Base-by-base conservation (phyloP, 1,140 invertebrate genomes). In the Macrocentrus cingulum region DNA sequence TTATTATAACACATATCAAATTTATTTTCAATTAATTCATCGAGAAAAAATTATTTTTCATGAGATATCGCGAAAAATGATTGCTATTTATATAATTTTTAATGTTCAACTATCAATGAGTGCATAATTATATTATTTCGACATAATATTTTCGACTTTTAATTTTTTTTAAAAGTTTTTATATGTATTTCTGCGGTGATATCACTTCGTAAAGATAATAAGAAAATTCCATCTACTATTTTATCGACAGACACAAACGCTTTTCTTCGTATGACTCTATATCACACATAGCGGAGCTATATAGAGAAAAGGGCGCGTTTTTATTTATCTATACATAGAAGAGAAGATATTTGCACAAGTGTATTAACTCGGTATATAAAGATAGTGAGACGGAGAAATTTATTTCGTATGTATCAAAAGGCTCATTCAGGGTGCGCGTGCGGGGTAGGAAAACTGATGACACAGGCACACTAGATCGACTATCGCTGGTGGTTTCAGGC, bases 221-320 rank as follows among this genome's bases (percentile, higher is more conserved):
- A 59, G 41, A 51, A 32, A 29, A 53, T 46, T 39, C 36, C 34
- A 44, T 59, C 23, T 53, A 46, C n/a, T 41, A 58, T 52, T 51
- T 44, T 41, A 9, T 20, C 16, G 2, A 15, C n/a, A n/a, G 15
- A 49, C 36, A 46, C 13, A 56, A 45, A 44, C 22, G 34, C 34
- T 32, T 44, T n/a, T n/a, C n/a, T n/a, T n/a, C n/a, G n/a, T n/a
- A n/a, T 49, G 25, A 34, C 16, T 58, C 16, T 37, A 19, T 37
- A 18, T 52, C 36, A 22, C 18, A 22, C 2, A 34, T 1, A 23
- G 18, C 1, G 5, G 22, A 44, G 23, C 18, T 19, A 15, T 42
- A 11, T 42, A 41, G 9, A 29, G 25, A 29, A 5, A 29, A 11
- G 3, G 13, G 13, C 3, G 15, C 7, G 3, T 39, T 3, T 8